Evolutionary conservation across 2,113 vertebrate genomes (phyloP).

Genomic region (Arothron firmamentum): DNA sequence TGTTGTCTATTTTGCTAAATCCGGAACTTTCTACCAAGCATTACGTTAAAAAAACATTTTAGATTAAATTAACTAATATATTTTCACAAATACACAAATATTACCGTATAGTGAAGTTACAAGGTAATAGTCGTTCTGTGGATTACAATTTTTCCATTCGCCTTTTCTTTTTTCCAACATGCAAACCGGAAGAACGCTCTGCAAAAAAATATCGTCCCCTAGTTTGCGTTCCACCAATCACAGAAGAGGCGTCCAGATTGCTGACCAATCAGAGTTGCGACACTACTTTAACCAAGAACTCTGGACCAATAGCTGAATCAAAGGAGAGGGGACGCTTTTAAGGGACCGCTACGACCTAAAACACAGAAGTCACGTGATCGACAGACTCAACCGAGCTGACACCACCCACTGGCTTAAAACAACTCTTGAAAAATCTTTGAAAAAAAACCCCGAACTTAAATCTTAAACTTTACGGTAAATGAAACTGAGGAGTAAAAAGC

Average conservation of each 20-base stretch:
- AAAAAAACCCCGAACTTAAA: no score
- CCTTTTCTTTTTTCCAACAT: conserved; percentile 69
- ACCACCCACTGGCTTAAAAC: no score
- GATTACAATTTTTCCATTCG: conserved; percentile 72
- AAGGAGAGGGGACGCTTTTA: neutral
- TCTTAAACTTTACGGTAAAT: no score
- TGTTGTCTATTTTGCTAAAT: conserved; percentile 20
- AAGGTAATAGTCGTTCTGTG: conserved; percentile 44
- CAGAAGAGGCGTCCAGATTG: neutral
- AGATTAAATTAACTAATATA: neutral
- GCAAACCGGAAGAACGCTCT: conserved; percentile 68
- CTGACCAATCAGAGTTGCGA: conserved; percentile 34
- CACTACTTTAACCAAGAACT: conserved; percentile 12
- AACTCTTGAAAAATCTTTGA: no score
- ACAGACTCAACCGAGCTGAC: neutral
- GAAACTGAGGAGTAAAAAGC: no score
- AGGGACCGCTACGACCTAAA: neutral
- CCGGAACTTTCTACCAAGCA: conserved; percentile 22
- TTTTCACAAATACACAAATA: neutral
- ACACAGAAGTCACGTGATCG: conserved; percentile 27
- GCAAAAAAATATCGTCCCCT: conserved; percentile 8
- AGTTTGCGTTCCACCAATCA: conserved; percentile 34
- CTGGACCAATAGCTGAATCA: neutral
- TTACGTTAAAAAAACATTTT: neutral
- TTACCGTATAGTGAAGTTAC: conserved; percentile 56